Evolutionary conservation across 1,140 invertebrate genomes (phyloP).

Genomic region (Laodelphax striatellus): DNA sequence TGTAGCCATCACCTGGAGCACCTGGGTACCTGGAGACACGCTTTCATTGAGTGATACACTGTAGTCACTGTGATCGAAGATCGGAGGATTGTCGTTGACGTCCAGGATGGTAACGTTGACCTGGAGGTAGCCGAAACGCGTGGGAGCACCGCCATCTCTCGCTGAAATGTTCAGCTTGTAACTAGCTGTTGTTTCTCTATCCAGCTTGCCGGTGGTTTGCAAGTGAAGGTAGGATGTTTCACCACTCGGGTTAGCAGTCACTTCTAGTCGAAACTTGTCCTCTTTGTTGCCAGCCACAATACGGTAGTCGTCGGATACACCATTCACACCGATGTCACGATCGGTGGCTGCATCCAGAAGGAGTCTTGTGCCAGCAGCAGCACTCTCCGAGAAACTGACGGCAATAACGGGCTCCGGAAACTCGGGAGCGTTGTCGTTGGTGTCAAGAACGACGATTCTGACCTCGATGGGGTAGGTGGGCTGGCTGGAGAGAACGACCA

Average conservation of each 20-base stretch:
- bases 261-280: slow-evolving; percentile 72
- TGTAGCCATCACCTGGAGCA: slow-evolving; percentile 80
- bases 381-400: slow-evolving; percentile 82
- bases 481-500: slow-evolving; percentile 81
- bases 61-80: slow-evolving; percentile 88
- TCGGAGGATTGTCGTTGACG: slow-evolving; percentile 90
- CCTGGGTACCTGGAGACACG: slow-evolving; percentile 70
- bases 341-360: slow-evolving; percentile 81
- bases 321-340: slow-evolving; percentile 72
- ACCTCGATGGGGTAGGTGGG: slow-evolving; percentile 90
- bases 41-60: slow-evolving; percentile 85
- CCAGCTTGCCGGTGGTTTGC: slow-evolving; percentile 79
- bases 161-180: slow-evolving; percentile 85
- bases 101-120: slow-evolving; percentile 87
- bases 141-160: slow-evolving; percentile 68
- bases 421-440: slow-evolving; percentile 81
- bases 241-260: slow-evolving; percentile 76
- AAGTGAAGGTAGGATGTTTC: slow-evolving; percentile 81
- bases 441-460: slow-evolving; percentile 68
- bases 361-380: slow-evolving; percentile 70
- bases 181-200: slow-evolving; percentile 70
- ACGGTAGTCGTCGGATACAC: slow-evolving; percentile 73
- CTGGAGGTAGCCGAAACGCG: slow-evolving; percentile 67
- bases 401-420: slow-evolving; percentile 80
- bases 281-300: slow-evolving; percentile 81